These are phyloP conservation scores for Eristalis tenax DNA, from an alignment of 2,888 invertebrate genomes.

Conservation along the genomic window DNA sequence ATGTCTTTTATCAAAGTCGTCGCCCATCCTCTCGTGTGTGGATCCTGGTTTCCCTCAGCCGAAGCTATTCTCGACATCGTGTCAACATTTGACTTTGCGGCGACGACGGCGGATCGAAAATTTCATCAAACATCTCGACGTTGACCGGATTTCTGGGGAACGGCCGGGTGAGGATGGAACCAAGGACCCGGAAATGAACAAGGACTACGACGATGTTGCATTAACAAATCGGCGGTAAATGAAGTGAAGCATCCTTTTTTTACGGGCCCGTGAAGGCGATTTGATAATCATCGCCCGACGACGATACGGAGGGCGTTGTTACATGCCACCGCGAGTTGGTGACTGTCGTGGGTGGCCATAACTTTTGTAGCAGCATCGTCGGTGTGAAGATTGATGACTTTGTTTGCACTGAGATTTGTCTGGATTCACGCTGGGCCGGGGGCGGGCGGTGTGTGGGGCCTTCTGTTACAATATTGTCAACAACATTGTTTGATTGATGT, in stretches of 20 bases:
- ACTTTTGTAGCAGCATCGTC: conserved; percentile 42
- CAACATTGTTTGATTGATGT: conserved; percentile 69
- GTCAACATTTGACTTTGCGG: conserved; percentile 46
- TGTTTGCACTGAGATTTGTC: conserved; percentile 65
- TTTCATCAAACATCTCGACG: not conserved
- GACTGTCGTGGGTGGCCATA: not conserved
- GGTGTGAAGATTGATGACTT: conserved; percentile 65
- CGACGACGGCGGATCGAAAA: not conserved
- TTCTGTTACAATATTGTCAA: conserved; percentile 58
- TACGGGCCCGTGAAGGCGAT: conserved; percentile 30
- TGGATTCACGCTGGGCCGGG: conserved; percentile 24
- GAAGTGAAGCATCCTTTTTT: conserved; percentile 21
- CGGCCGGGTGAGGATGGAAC: not conserved
- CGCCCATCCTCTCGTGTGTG: conserved; percentile 9
- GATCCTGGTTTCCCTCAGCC: conserved; percentile 13
- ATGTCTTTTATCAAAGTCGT: conserved; percentile 43
- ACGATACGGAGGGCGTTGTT: not conserved
- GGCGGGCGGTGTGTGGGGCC: not conserved
- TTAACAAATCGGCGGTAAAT: conserved; percentile 33
- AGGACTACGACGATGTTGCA: conserved; percentile 30
- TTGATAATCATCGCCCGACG: conserved; percentile 41
- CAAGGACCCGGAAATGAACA: conserved; percentile 11
- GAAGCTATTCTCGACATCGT: conserved; percentile 36
- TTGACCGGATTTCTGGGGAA: no score
- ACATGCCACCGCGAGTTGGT: not conserved